These are phyloP conservation scores for Gila robusta DNA, from an alignment of 2,797 vertebrate genomes.

Conservation along the genomic window DNA sequence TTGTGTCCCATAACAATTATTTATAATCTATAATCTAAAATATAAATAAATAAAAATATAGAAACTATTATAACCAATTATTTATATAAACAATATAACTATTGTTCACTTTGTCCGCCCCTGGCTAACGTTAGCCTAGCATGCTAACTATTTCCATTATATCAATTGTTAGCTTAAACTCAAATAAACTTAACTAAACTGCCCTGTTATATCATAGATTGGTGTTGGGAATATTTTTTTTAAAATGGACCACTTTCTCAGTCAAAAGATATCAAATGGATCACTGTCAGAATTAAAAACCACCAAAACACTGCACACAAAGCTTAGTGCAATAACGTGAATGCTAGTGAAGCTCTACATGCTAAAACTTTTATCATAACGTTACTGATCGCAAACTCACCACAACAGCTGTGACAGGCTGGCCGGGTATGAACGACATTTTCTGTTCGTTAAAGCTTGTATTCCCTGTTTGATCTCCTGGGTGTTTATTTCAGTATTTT, in stretches of 20 bases:
- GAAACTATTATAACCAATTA: neutral
- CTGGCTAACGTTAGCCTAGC: conserved; percentile 34
- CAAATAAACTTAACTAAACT: conserved; percentile 1
- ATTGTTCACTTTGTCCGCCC: conserved; percentile 2
- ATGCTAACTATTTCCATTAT: neutral
- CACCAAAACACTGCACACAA: conserved; percentile 60
- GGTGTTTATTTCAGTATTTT: neutral
- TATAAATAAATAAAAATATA: neutral
- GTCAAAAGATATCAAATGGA: neutral
- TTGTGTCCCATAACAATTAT: neutral
- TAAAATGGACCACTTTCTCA: neutral
- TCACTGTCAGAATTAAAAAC: neutral
- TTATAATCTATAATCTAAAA: neutral
- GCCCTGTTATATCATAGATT: neutral
- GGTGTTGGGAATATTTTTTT: no score
- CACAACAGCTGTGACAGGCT: conserved; percentile 81
- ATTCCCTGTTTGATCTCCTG: neutral
- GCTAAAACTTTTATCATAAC: conserved; percentile 13
- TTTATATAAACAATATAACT: neutral
- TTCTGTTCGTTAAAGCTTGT: neutral
- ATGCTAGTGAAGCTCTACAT: neutral
- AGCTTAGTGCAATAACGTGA: neutral
- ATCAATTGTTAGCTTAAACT: conserved; percentile 10
- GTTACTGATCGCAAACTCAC: conserved; percentile 70
- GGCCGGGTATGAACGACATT: conserved; percentile 79